A percentile compares a stretch with the other conserved stretches of the same genome.
phyloP scores from a whole-genome alignment of 2,797 vertebrate genomes.

The Rhynchotus rufescens region DNA sequence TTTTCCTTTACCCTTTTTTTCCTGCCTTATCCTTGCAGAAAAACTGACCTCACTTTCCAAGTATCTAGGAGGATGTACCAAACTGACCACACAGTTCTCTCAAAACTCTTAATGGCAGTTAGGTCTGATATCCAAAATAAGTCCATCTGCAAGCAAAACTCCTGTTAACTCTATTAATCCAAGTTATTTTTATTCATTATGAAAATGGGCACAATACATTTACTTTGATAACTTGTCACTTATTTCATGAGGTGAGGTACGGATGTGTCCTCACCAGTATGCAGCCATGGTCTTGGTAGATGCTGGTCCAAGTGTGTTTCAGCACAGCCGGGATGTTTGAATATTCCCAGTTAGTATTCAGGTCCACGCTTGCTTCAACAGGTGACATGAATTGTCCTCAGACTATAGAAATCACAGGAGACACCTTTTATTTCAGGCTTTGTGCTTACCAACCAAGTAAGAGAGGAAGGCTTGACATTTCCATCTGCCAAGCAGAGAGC shows the following conservation, averaged over 20 bases:
- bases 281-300: neutral
- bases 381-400: neutral
- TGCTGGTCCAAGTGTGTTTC: neutral
- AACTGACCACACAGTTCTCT: neutral
- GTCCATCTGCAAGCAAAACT: neutral
- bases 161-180: neutral
- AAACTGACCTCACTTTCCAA: constrained; percentile 46
- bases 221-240: neutral
- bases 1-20: constrained; percentile 27
- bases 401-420: neutral
- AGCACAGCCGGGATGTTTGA: neutral
- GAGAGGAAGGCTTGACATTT: neutral
- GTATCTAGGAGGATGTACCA: constrained; percentile 15
- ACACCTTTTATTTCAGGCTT: neutral
- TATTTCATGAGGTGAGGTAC: neutral
- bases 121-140: neutral
- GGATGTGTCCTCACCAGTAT: neutral
- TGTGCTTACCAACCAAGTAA: neutral
- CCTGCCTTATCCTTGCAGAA: constrained; percentile 12
- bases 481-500: neutral
- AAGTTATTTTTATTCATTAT: neutral
- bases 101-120: neutral
- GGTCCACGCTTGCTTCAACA: neutral
- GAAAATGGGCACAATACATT: neutral
- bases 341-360: neutral